phyloP scores from a whole-genome alignment of 1,140 invertebrate species.

The Solenopsis invicta region DNA sequence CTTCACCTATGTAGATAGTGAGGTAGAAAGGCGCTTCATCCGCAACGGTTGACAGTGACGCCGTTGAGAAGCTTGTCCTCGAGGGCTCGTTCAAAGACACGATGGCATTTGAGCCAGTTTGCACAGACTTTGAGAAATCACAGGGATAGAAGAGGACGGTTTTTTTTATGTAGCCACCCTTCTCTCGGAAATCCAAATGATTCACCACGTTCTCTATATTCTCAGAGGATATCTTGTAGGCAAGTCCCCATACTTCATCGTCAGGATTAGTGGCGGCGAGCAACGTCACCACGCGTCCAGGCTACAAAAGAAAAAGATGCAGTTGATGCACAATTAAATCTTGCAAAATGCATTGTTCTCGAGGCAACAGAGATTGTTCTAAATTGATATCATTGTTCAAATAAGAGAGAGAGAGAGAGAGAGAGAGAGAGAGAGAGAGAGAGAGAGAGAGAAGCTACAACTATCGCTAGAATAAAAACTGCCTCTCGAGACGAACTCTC shows the following conservation, averaged over 20 bases:
- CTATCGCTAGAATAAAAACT: too few relatives aligned
- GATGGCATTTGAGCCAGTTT: constrained; percentile 19
- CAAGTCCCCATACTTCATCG: constrained; percentile 95
- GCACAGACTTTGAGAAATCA: constrained; percentile 66
- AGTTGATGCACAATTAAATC: not conserved
- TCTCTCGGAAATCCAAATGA: constrained; percentile 96
- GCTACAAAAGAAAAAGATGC: constrained; percentile 88
- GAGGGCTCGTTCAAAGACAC: not conserved
- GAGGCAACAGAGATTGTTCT: not conserved
- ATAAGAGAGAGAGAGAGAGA: not conserved
- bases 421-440: not conserved
- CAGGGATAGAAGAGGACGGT: constrained; percentile 91
- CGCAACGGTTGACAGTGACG: constrained; percentile 4
- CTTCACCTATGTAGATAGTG: constrained; percentile 94
- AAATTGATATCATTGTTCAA: not conserved
- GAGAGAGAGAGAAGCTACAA: not conserved
- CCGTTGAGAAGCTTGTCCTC: not conserved
- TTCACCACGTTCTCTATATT: constrained; percentile 91
- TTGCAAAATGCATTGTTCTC: not conserved
- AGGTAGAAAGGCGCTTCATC: constrained; percentile 89
- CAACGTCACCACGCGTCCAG: constrained; percentile 96
- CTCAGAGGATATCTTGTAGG: constrained; percentile 93
- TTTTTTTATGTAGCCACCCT: constrained; percentile 94
- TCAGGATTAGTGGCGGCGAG: constrained; percentile 89
- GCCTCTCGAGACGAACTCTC: not conserved